Evolutionary conservation across 2,888 invertebrate species (phyloP), one percentile per base, ranked within the genome.

Genomic region (Sisyra nigra): DNA sequence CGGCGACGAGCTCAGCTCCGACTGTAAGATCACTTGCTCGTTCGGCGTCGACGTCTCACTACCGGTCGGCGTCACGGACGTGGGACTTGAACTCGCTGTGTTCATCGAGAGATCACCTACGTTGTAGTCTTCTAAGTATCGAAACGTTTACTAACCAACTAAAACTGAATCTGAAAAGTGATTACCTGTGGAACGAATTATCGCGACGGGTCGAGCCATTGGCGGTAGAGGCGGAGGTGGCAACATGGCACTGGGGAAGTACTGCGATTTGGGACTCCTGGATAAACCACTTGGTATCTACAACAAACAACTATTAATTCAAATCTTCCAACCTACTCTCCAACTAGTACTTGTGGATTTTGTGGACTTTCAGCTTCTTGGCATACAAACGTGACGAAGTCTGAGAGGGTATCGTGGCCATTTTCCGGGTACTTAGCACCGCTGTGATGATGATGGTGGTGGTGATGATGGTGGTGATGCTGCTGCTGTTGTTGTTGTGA

Each of bases 311-410:
- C 17, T 3, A 11, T 42, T 3, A 9, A 5, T 32, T 3, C 5
- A 24, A 29, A 29, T 10, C 3, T 18, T 38, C 11, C 18, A 18
- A 9, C 8, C 4, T 3, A 18, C 15, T 10, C 11, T 36, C 10
- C 3, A 3, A 36, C 10, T 5, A 36, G 3, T 63, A 81, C 81
- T 75, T 82, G 82, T 57, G 80, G 67, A 57, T 76, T 74, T 62
- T 81, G 81, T 54, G 75, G 73, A 46, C 78, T 78, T 52, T 86
- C 80, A 24, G 86, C 84, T 63, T 94, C 94, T 65, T 93, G 93
- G 59, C 94, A 94, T 42, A 94, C 94, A 57, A 94, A 88, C 36
- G 93, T 92, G 49, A 94, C 94, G 63, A 94, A 94, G 65, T 96
- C 94, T 2, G 91, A 86, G 49, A 94, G 76, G 0, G 88, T 88